Base-by-base conservation (phyloP, 2,113 vertebrate species). In the Scophthalmus maximus region DNA sequence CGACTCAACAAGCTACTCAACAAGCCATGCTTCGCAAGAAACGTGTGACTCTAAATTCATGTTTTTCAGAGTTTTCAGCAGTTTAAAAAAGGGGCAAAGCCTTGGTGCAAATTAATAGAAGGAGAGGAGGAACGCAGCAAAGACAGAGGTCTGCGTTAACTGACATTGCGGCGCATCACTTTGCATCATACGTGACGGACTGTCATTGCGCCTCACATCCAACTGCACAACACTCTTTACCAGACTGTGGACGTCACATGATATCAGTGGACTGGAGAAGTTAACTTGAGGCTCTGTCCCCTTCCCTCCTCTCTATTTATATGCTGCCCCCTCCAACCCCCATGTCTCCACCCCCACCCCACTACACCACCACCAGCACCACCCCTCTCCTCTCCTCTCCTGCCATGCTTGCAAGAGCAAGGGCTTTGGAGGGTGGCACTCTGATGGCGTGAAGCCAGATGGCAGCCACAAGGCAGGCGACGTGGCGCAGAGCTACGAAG, bases 401-500 rank as follows among this genome's bases (percentile, higher is more conserved):
- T 86, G 82, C 87, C 79, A 87, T 84, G 90, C 87, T 87, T 84
- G 88, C 71, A 73, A 66, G 79, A 89, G 89, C 71, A 70, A 84
- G 87, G 84, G 89, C 88, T 91, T 81, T 89, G 90, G 86, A 92
- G 88, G 92, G 90, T 94, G 93, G 92, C 90, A 93, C 84, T 93
- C 89, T 83, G 73, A 92, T 93, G 93, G 92, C 91, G 89, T 92
- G 90, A 91, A 93, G 93, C 93, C 94, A 94, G 94, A 94, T 94
- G 94, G 93, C 93, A 94, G 92, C 92, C 93, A 94, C 93, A 93
- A 93, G 92, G 91, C 91, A 92, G 92, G 88, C 90, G 87, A 89
- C 79, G 86, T 89, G 85, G 88, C 82, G 87, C 87, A 85, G 90
- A 88, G 83, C 76, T 74, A 68, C 53, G 87, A 74, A 83, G 89